Evolutionary conservation across 1,140 invertebrate species (phyloP).

Genomic region (Uloborus diversus): DNA sequence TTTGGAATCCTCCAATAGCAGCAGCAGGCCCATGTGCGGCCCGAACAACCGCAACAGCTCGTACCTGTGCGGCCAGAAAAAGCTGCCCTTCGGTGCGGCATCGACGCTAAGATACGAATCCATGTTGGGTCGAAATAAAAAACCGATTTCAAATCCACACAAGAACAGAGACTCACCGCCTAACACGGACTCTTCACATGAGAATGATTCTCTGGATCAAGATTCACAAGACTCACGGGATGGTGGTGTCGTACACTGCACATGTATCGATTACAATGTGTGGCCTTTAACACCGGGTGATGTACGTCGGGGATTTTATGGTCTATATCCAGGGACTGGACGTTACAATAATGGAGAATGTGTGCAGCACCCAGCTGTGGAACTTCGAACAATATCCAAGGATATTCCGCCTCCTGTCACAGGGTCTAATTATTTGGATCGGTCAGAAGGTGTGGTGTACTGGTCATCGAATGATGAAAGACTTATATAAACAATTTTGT

Average conservation of each 20-base stretch:
- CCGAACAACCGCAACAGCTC: not conserved
- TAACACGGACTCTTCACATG: conserved; percentile 1
- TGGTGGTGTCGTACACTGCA: conserved; percentile 13
- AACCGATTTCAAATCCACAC: not conserved
- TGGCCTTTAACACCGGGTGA: conserved; percentile 10
- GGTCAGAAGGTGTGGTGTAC: conserved; percentile 35
- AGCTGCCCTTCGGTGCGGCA: conserved; percentile 60
- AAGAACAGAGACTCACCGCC: not conserved
- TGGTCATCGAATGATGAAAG: conserved; percentile 53
- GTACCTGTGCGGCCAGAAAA: conserved; percentile 33
- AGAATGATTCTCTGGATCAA: conserved; percentile 42
- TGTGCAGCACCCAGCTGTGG: not conserved
- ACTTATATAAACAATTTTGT: conserved; percentile 40
- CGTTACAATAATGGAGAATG: conserved; percentile 20
- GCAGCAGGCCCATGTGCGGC: not conserved
- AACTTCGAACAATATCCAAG: conserved; percentile 5
- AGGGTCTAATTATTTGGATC: conserved; percentile 48
- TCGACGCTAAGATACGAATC: conserved; percentile 49
- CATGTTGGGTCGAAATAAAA: conserved; percentile 14
- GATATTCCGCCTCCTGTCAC: conserved; percentile 48
- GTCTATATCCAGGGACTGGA: not conserved
- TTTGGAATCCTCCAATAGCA: conserved; percentile 5
- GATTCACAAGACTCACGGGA: not conserved
- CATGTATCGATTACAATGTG: conserved; percentile 31
- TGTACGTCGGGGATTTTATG: not conserved